Conservation (phyloP, 2,888 invertebrate species). For the Cremastinae sp. region DNA sequence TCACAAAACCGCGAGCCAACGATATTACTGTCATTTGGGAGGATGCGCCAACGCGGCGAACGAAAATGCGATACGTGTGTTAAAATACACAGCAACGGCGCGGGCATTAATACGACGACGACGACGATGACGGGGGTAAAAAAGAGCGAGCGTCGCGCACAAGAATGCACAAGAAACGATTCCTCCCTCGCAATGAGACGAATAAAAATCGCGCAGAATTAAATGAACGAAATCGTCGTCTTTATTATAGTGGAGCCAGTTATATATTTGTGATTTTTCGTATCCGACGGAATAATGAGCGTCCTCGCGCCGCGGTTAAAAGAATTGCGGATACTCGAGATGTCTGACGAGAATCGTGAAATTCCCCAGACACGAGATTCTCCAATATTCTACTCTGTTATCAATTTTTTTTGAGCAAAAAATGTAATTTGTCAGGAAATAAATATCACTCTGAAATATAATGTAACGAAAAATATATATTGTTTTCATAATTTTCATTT, state of each 20-base stretch:
- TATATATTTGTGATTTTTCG: slow-evolving; percentile 26
- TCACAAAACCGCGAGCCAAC: slow-evolving; percentile 76
- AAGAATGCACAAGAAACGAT: slow-evolving; percentile 17
- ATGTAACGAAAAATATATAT: no score
- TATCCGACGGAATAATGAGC: slow-evolving; percentile 6
- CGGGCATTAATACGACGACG: slow-evolving; percentile 1
- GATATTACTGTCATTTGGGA: slow-evolving; percentile 78
- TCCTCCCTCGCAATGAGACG: slow-evolving; percentile 70
- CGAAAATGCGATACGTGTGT: slow-evolving; percentile 48
- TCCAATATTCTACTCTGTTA: no score
- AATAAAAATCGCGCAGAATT: slow-evolving; percentile 68
- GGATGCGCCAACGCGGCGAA: slow-evolving; percentile 61
- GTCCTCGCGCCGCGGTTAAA: slow-evolving; percentile 15
- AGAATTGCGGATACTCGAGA: no score
- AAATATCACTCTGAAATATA: no score
- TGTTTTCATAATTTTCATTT: no score
- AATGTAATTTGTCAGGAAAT: no score
- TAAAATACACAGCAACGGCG: not conserved
- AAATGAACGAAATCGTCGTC: slow-evolving; percentile 71
- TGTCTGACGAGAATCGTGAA: no score
- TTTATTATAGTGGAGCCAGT: slow-evolving; percentile 67
- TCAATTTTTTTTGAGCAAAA: no score
- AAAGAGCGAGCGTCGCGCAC: slow-evolving; percentile 34
- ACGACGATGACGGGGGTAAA: no score
- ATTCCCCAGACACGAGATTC: no score